Evolutionary conservation across 2,113 vertebrate genomes (phyloP).

Genomic region (Isichthys henryi): DNA sequence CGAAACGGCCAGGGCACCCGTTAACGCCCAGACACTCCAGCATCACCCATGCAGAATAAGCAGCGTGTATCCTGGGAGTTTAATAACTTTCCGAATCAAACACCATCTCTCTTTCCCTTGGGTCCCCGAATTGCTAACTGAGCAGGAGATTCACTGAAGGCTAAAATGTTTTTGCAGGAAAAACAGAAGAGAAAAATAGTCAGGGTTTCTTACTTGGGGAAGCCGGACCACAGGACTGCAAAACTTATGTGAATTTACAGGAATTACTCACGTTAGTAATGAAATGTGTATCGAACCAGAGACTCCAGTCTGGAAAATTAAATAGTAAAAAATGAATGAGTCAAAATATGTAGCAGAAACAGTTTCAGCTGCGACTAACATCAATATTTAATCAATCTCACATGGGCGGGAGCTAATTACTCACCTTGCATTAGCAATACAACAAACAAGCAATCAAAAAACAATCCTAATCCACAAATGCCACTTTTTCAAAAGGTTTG

Average conservation of each 20-base stretch:
- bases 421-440: background rate
- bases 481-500: background rate
- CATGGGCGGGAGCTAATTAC: background rate
- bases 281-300: background rate
- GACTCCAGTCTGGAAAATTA: background rate
- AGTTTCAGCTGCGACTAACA: background rate
- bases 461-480: background rate
- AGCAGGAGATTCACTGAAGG: background rate
- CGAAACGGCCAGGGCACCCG: too few species aligned
- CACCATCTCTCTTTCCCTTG: background rate
- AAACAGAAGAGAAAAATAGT: background rate
- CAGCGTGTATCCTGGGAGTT: background rate
- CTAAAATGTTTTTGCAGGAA: background rate
- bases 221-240: background rate
- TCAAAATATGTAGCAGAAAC: background rate
- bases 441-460: background rate
- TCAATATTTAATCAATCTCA: background rate
- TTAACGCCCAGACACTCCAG: too few species aligned
- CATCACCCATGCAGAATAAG: background rate
- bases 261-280: background rate
- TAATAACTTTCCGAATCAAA: background rate
- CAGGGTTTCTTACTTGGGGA: background rate
- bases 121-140: background rate
- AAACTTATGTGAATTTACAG: background rate
- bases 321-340: background rate